Percentiles rank a stretch among this genome's conserved stretches.
phyloP scores from a whole-genome alignment of 2,113 vertebrate species.

The Cygnus buccinator region DNA sequence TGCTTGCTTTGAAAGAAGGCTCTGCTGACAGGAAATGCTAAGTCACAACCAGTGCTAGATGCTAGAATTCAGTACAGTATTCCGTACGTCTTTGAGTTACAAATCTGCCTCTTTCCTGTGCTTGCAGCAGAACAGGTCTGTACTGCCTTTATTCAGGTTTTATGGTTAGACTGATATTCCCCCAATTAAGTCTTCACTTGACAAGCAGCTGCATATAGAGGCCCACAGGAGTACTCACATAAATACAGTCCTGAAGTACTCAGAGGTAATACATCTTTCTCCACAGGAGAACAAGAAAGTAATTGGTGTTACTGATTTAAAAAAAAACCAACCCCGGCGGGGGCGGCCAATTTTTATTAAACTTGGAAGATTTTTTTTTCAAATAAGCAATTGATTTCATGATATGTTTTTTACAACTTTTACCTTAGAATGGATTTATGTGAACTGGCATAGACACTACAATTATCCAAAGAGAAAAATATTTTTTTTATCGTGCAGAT shows the following conservation, averaged over 20 bases:
- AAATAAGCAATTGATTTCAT: neutral
- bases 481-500: neutral
- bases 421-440: neutral
- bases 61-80: neutral
- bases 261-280: neutral
- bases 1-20: neutral
- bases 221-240: neutral
- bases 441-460: neutral
- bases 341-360: neutral
- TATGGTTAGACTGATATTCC: neutral
- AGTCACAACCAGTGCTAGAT: neutral
- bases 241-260: neutral
- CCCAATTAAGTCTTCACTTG: neutral
- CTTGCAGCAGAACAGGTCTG: neutral
- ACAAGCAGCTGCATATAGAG: neutral
- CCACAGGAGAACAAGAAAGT: neutral
- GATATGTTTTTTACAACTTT: neutral
- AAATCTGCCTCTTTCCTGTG: fast-evolving
- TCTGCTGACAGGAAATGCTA: neutral
- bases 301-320: neutral
- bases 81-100: neutral
- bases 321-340: no score
- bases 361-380: neutral
- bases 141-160: neutral
- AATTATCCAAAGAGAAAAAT: neutral